Evolutionary conservation across 2,113 vertebrate species (phyloP).

Genomic region (Podarcis muralis): DNA sequence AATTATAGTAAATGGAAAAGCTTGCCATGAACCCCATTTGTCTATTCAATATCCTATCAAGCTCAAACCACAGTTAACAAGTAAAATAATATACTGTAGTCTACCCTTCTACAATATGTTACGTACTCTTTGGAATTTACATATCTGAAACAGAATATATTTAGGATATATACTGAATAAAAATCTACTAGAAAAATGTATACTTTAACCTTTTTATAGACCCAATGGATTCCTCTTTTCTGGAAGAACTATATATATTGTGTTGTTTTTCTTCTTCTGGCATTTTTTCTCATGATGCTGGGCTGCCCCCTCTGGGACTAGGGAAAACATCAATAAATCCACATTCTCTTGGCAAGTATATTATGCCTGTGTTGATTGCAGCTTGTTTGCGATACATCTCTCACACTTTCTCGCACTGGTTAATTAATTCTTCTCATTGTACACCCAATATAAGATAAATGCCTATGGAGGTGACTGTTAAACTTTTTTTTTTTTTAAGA

Average conservation of each 20-base stretch:
- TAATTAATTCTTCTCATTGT: constrained; percentile 53
- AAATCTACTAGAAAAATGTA: constrained; percentile 61
- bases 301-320: constrained; percentile 58
- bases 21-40: not conserved
- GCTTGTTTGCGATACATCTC: constrained; percentile 61
- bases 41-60: not conserved
- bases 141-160: constrained; percentile 44
- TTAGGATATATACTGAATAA: constrained; percentile 56
- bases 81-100: constrained; percentile 16
- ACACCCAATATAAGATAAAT: constrained; percentile 64
- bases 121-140: constrained; percentile 4
- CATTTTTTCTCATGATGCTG: constrained; percentile 64
- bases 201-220: constrained; percentile 57
- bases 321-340: constrained; percentile 68
- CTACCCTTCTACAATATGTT: constrained; percentile 28
- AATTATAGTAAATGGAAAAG: no score
- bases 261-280: constrained; percentile 45
- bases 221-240: constrained; percentile 62
- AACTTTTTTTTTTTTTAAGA: constrained; percentile 60
- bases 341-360: constrained; percentile 48
- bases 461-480: constrained; percentile 59
- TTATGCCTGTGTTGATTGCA: constrained; percentile 46
- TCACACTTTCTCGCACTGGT: constrained; percentile 51
- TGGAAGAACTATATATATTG: constrained; percentile 43
- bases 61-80: not conserved